Conservation (phyloP, 2,113 vertebrate genomes). For the Psilopogon haemacephalus region DNA sequence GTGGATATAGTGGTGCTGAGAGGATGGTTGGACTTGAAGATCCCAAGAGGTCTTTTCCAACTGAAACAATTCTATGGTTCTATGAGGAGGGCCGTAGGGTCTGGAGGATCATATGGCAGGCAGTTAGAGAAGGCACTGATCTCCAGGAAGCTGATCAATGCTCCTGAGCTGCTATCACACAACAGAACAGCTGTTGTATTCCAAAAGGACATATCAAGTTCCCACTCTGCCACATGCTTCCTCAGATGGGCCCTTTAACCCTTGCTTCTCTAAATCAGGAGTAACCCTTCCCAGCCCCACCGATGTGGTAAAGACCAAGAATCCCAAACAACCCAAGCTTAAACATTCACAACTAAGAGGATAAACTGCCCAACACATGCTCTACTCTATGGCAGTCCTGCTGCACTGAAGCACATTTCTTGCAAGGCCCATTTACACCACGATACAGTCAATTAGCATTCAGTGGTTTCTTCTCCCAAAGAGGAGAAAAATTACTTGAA, state of each 20-base stretch:
- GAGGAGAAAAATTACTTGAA: not conserved
- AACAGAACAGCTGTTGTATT: not conserved
- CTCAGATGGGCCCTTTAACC: not conserved
- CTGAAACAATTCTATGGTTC: too few species aligned
- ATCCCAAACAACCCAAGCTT: not conserved
- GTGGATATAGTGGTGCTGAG: too few species aligned
- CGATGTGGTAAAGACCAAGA: not conserved
- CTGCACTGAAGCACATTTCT: not conserved
- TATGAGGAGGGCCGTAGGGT: not conserved
- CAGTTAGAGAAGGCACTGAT: not conserved
- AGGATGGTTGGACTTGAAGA: too few species aligned
- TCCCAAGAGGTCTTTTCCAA: too few species aligned
- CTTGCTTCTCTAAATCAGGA: not conserved
- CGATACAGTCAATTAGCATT: not conserved
- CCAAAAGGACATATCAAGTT: not conserved
- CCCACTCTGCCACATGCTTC: not conserved
- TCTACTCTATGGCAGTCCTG: not conserved
- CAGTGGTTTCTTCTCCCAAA: not conserved
- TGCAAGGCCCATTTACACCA: not conserved
- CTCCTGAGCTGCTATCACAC: not conserved
- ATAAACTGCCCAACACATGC: not conserved
- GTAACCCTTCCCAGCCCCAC: not conserved
- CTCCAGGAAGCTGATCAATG: rapidly evolving
- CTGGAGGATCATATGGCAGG: not conserved
- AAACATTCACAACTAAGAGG: not conserved